phyloP scores from a whole-genome alignment of 2,113 vertebrate species.

The Coreoperca whiteheadi region DNA sequence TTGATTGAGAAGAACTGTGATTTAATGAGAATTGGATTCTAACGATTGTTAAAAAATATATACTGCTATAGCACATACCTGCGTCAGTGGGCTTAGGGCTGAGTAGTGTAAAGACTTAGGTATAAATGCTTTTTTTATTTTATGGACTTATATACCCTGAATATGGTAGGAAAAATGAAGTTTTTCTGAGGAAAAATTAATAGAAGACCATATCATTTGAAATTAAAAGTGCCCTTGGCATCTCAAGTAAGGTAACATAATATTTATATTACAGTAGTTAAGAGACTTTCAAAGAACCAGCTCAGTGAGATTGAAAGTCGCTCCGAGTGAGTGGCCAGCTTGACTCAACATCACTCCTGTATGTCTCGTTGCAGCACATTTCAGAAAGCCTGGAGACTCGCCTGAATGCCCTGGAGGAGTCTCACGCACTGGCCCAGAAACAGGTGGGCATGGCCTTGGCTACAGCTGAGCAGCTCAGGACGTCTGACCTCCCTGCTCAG shows the following conservation, averaged over 20 bases:
- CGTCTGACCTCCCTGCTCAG: constrained; percentile 80
- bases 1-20: background rate
- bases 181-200: background rate
- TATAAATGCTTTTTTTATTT: background rate
- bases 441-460: constrained; percentile 78
- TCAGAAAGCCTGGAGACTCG: constrained; percentile 74
- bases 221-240: background rate
- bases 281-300: background rate
- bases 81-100: no score
- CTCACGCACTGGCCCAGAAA: constrained; percentile 71
- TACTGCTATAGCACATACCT: background rate
- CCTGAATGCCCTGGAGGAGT: constrained; percentile 76
- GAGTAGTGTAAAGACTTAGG: background rate
- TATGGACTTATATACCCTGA: background rate
- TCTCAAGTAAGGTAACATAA: background rate
- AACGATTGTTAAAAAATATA: background rate
- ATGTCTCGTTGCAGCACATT: constrained; percentile 49
- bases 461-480: constrained; percentile 76
- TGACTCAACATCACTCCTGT: background rate
- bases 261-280: background rate
- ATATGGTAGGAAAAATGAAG: background rate
- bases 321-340: background rate
- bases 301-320: background rate
- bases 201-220: background rate
- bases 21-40: background rate